Evolutionary conservation across 2,888 invertebrate genomes (phyloP), one percentile per base, ranked within the genome.

Genomic region (Callyntrura sp.): DNA sequence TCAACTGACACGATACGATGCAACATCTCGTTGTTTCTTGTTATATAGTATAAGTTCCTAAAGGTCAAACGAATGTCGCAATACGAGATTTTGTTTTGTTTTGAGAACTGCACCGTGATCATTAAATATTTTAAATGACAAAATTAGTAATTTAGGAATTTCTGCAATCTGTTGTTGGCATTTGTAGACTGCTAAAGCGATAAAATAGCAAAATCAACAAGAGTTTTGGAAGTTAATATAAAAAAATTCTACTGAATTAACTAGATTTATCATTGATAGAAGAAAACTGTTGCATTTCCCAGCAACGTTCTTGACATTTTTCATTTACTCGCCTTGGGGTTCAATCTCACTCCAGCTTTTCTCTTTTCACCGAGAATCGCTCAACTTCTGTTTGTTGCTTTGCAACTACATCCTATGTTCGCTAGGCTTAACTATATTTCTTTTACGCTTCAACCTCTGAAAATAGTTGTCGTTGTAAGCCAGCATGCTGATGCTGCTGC

Each of bases 271-370:
- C n/a, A 28, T 35, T 35, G 35, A 35, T n/a, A 60, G 9, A 65
- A 65, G 20, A 70, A 84, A 84, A 70, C 84, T 84, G 84, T 84
- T 84, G 84, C 84, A 55, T 84, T 35, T 68, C 70, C 51, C 84
- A 70, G 68, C 84, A 84, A 84, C 70, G 70, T 84, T 84, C 84
- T 55, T 70, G 55, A 70, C 62, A 65, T 82, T 82, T 65, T 65
- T 43, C 82, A 65, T 65, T 65, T 45, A 14, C 62, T 45, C 25
- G 45, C 82, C 82, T 23, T 65, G 0, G 62, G 82, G 48, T 62
- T 23, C 6, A 62, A 65, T 45, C 48, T 48, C 23, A 23, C 45
- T 79, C 17, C 14, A 12, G 4, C 20, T 70, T 45, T 45, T 4
- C 51, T 76, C 35, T 62, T 25, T 51, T 51, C 62, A 62, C 14